Evolutionary conservation across 2,113 vertebrate species (phyloP), one percentile per base, ranked within the genome.

Genomic region (Leptodactylus fuscus): DNA sequence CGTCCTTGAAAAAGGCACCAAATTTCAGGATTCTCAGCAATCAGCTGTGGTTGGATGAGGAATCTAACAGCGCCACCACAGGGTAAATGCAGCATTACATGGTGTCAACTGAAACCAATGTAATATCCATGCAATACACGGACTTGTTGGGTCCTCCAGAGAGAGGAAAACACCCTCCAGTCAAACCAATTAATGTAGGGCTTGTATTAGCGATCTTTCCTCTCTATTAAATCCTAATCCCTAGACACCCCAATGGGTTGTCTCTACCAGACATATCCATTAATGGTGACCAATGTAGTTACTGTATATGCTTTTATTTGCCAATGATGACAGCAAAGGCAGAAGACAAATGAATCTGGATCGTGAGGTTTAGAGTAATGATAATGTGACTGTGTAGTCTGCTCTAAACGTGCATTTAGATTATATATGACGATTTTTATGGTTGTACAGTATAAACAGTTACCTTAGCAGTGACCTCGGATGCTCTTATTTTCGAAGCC

Each of bases 391-490:
- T 89, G 81, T 88, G 88, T 87, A 87, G 78, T 87, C 86, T 82
- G 58, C 46, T 36, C 71, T 77, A 58, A 78, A 46, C 51, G 41
- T 70, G 41, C 2, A 85, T 85, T 79, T 38, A 53, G 9, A 87
- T 80, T 83, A 83, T 58, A 87, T 0, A 0, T 87, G 89, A 85
- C 86, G 65, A 73, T 88, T 85, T 88, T 90, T 88, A 85, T 84
- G 24, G 85, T 87, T 8, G 41, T 83, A 84, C 11, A 20, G 81
- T 71, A 85, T 91, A 90, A 91, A 91, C 89, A 89, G 88, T 86
- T 88, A 86, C 81, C 83, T 87, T 89, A 82, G 74, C 88, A 86
- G 88, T 0, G 65, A 91, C 90, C 89, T 90, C 90, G 87, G 87
- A 89, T 89, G 87, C 0, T 1, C 87, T 79, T 80, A 34, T 75